These are phyloP conservation scores for Argya squamiceps DNA, from an alignment of 2,797 vertebrate genomes.

Conservation along the genomic window DNA sequence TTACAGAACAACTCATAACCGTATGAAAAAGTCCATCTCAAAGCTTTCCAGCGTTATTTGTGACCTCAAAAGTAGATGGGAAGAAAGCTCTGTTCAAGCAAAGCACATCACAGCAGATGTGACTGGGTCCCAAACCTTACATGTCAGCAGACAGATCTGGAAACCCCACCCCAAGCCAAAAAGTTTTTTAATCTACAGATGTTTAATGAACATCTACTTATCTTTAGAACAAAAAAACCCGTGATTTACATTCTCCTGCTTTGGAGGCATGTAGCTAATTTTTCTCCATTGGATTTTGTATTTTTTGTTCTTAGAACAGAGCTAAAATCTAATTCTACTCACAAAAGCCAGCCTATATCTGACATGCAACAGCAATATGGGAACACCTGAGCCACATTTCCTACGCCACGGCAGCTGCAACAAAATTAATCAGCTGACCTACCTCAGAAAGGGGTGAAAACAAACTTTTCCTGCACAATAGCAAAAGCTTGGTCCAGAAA, in stretches of 20 bases:
- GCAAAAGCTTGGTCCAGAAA: background rate
- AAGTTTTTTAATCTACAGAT: background rate
- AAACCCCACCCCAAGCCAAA: background rate
- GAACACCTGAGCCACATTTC: slow-evolving; percentile 21
- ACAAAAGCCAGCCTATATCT: background rate
- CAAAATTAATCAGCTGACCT: slow-evolving; percentile 46
- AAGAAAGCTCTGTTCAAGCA: background rate
- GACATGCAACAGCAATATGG: background rate
- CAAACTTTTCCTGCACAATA: background rate
- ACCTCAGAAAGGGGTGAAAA: background rate
- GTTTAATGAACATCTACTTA: background rate
- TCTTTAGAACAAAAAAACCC: background rate
- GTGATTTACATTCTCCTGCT: background rate
- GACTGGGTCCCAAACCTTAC: background rate
- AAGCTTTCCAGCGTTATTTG: slow-evolving; percentile 12
- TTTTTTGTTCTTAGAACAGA: background rate
- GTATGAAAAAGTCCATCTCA: slow-evolving; percentile 10
- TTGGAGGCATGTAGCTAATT: background rate
- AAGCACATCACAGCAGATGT: background rate
- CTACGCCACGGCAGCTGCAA: background rate
- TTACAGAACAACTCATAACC: slow-evolving; percentile 30
- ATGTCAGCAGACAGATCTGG: background rate
- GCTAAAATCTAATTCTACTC: background rate
- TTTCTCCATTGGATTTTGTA: background rate
- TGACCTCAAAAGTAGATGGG: background rate